Evolutionary conservation across 1,140 invertebrate genomes (phyloP).

Genomic region (Heliconius himera): DNA sequence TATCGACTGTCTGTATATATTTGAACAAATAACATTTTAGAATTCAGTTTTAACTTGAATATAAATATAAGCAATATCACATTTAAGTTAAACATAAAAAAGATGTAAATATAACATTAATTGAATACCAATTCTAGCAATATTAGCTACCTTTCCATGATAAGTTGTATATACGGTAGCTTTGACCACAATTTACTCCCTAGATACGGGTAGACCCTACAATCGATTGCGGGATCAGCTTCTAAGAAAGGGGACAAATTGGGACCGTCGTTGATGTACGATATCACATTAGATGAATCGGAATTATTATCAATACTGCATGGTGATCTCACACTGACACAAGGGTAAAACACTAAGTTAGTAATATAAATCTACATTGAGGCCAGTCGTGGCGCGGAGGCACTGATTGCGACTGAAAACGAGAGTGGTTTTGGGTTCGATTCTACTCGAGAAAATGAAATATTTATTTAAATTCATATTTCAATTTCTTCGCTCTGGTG

Average conservation of each 20-base stretch:
- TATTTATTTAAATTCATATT: too few species aligned
- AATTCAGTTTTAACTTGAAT: too few species aligned
- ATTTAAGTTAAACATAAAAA: too few species aligned
- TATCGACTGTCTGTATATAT: too few species aligned
- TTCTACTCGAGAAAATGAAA: too few species aligned
- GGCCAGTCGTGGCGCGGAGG: too few species aligned
- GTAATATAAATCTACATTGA: background rate
- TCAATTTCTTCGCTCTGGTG: too few species aligned
- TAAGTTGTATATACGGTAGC: background rate
- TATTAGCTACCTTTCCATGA: background rate
- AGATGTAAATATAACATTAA: background rate
- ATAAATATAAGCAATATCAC: too few species aligned
- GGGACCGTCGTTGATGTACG: constrained; percentile 12
- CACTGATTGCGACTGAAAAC: too few species aligned
- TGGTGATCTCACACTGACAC: background rate
- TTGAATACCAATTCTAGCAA: background rate
- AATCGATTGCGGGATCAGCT: constrained; percentile 25
- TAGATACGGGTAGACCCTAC: constrained; percentile 24
- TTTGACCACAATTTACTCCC: constrained; percentile 19
- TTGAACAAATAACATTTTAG: too few species aligned
- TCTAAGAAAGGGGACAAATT: constrained; percentile 21
- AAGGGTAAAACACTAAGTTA: background rate
- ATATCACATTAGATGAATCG: background rate
- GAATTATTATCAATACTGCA: constrained; percentile 7
- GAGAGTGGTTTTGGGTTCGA: too few species aligned